Evolutionary conservation across 1,140 invertebrate genomes (phyloP).

Genomic region (Sycophaga agraensis): DNA sequence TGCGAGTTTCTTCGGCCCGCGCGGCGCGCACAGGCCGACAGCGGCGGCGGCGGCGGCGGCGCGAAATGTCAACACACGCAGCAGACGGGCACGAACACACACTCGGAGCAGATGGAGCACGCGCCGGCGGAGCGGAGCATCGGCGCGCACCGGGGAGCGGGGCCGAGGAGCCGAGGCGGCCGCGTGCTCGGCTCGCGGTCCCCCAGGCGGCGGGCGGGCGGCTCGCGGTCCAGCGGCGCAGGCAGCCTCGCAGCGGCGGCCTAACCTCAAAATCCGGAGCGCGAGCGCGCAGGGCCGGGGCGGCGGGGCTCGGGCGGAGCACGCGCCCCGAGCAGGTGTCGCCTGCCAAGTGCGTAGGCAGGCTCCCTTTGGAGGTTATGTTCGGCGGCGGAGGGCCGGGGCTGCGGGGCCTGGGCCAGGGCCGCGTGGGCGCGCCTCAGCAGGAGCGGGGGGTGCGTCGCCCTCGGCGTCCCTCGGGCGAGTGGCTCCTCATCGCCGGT

Average conservation of each 20-base stretch:
- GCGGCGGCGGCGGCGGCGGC: background rate
- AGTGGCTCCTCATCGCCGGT: conserved; percentile 5
- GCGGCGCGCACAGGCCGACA: background rate
- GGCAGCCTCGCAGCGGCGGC: too few relatives aligned
- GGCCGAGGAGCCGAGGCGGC: background rate
- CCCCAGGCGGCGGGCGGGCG: too few relatives aligned
- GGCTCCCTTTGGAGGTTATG: background rate
- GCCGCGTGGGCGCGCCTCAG: too few relatives aligned
- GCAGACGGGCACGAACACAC: background rate
- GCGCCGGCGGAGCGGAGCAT: too few relatives aligned
- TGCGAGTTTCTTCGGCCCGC: conserved; percentile 6
- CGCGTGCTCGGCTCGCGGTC: background rate
- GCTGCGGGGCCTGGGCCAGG: background rate
- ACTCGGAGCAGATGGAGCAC: too few relatives aligned
- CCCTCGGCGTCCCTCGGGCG: background rate
- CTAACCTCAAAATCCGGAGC: too few relatives aligned
- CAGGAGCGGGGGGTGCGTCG: conserved; percentile 6
- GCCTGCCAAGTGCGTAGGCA: too few relatives aligned
- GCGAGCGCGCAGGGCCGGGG: too few relatives aligned
- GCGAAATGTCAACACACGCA: background rate
- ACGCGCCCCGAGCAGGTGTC: background rate
- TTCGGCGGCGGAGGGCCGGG: background rate
- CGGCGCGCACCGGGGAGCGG: background rate
- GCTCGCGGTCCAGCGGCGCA: background rate
- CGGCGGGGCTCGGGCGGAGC: too few relatives aligned